Conservation (phyloP, 2,888 invertebrate genomes). For the Agrochola circellaris region DNA sequence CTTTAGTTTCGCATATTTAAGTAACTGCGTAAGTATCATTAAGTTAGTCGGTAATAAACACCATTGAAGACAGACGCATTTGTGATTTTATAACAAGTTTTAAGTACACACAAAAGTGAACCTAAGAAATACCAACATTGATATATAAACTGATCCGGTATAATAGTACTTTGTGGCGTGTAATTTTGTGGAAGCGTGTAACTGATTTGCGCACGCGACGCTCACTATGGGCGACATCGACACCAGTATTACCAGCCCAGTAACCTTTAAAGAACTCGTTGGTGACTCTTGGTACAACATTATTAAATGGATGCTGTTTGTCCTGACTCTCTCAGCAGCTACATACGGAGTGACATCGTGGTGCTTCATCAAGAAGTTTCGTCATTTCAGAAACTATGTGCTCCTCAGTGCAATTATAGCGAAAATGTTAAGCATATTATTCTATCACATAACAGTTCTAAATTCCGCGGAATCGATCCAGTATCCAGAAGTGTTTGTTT, state of each 20-base stretch:
- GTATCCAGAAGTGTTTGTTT: background rate
- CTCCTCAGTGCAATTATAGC: slow-evolving; percentile 2
- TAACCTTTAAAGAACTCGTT: background rate
- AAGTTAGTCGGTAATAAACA: background rate
- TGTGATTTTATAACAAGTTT: background rate
- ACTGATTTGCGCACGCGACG: background rate
- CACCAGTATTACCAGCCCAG: background rate
- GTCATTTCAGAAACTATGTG: slow-evolving; percentile 44
- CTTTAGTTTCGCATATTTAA: background rate
- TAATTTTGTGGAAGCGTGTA: background rate
- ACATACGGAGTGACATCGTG: background rate
- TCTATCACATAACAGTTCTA: background rate
- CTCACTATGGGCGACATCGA: slow-evolving; percentile 6
- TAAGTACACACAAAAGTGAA: background rate
- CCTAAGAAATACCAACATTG: background rate
- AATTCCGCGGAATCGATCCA: background rate
- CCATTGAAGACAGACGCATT: background rate
- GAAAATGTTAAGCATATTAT: slow-evolving; percentile 5
- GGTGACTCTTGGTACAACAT: slow-evolving; percentile 6
- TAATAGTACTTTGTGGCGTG: background rate
- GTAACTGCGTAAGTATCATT: background rate
- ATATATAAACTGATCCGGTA: background rate
- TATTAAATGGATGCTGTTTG: slow-evolving; percentile 16
- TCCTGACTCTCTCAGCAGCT: background rate
- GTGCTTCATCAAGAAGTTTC: background rate